Evolutionary conservation across 2,113 vertebrate species (phyloP), one percentile per base, ranked within the genome.

Genomic region (Fregata magnificens): DNA sequence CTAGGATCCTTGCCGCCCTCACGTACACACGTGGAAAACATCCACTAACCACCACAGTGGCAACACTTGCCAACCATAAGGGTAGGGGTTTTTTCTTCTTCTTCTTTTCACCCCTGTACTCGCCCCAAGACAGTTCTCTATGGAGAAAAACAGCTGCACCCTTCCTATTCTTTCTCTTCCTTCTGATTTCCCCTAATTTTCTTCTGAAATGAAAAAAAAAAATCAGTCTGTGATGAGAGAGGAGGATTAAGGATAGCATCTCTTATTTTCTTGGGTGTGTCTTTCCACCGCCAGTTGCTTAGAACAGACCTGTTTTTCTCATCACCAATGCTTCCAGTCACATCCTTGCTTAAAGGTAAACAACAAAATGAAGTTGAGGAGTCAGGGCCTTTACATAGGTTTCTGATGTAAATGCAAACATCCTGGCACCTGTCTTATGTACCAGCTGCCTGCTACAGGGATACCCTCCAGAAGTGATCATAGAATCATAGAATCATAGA

Each of bases 21-120:
- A 91, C 89, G 53, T 95, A 91, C 81, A 74, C 78, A 47, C 4
- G 53, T 82, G 78, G 78, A 88, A 91, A 95, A 85, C 81, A 80
- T 45, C 86, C 84, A 65, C 78, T n/a, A 62, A 72, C 91, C 91
- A 91, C 70, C 53, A 12, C 5, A 5, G 47, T 10, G 53, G 70
- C 74, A 91, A 36, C 45, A 6, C 29, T 56, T 58, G 55, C 58
- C 91, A 88, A 7, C 31, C 34, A 10, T 5, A 76, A 91, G 38
- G 50, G 79, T 2, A 49, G 26, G 38, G 8, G 42, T 34, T 69
- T 63, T 45, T 59, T 26, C 20, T 63, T 36, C 55, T 71, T 79
- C 50, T 79, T 38, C 56, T 73, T 34, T 40, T 61, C 62, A 45
- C 16, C 44, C 63, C 22, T 16, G 3, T 28, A 52, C 16, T 36